phyloP scores from a whole-genome alignment of 2,888 invertebrate genomes.

The Rhagophthalmus giganteus region DNA sequence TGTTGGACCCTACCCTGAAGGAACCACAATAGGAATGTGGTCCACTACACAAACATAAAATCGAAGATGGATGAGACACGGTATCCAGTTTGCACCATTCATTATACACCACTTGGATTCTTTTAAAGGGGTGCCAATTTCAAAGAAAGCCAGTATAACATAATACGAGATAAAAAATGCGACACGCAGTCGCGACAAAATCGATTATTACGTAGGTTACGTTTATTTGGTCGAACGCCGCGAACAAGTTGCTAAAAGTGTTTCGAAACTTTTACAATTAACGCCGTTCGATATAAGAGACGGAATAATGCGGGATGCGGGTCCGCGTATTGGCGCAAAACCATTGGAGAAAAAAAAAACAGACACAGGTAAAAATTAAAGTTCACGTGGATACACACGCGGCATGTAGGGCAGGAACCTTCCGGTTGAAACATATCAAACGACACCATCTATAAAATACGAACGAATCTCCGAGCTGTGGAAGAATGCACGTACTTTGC shows the following conservation, averaged over 20 bases:
- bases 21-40: slow-evolving; percentile 50
- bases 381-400: slow-evolving; percentile 37
- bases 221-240: too few relatives aligned
- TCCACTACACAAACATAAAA: slow-evolving; percentile 54
- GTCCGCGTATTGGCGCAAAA: slow-evolving; percentile 17
- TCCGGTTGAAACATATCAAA: slow-evolving; percentile 41
- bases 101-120: slow-evolving; percentile 37
- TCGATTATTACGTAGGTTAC: too few relatives aligned
- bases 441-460: slow-evolving; percentile 45
- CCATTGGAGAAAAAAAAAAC: slow-evolving; percentile 27
- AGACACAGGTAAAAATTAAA: slow-evolving; percentile 34
- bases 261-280: too few relatives aligned
- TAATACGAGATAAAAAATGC: neutral
- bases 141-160: neutral
- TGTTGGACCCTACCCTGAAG: slow-evolving; percentile 29
- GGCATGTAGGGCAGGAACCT: slow-evolving; percentile 32
- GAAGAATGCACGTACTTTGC: slow-evolving; percentile 53
- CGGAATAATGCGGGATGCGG: slow-evolving; percentile 24
- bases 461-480: slow-evolving; percentile 50
- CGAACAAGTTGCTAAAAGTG: too few relatives aligned
- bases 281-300: slow-evolving; percentile 5
- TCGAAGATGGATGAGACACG: slow-evolving; percentile 51
- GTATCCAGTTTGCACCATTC: slow-evolving; percentile 40
- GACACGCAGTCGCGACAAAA: neutral
- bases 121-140: slow-evolving; percentile 8